Base-by-base conservation (phyloP, 2,888 invertebrate species). In the Halictus quadricinctus region DNA sequence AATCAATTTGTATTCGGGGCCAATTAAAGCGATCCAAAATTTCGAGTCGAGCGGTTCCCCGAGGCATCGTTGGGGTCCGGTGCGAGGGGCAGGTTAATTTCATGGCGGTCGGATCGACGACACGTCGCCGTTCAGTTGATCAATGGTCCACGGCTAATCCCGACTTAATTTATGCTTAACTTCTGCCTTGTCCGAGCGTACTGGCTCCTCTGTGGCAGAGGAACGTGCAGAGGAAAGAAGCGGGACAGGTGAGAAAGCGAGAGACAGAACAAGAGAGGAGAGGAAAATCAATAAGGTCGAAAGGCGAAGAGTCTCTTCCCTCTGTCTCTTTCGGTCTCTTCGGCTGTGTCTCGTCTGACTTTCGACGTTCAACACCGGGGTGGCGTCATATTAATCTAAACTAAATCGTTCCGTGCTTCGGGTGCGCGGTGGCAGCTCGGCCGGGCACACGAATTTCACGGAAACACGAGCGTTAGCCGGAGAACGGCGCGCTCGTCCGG, bases 311-410 rank as follows among this genome's bases (percentile, higher is more conserved):
- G 60, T 78, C 80, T 79, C 78, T 76, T 70, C 41, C 41, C 64
- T 48, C 58, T 80, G 54, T 60, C 66, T 66, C 18, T 66, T 21
- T n/a, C 12, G 29, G 29, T 8, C n/a, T 41, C 7, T 10, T 41
- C 41, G 18, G 29, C 25, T 15, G 64, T 29, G 18, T 64, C 25
- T 15, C 25, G 36, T 72, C 73, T 10, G 21, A 15, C 15, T 70
- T n/a, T 66, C 36, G 69, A 69, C 64, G 25, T 69, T 64, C 29
- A 86, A 84, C 83, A 60, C 81, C 78, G 54, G 41, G 80, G 36
- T 36, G 36, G 74, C 73, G 79, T 89, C 89, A 81, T 84, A 87
- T 89, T 89, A 89, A 89, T 89, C 89, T 85, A 88, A 89, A 80
- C 87, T 80, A 79, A 88, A 86, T 80, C 88, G 88, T 83, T 81